These are phyloP conservation scores for Trachelus tabidus DNA, from an alignment of 2,888 invertebrate species.

Conservation along the genomic window DNA sequence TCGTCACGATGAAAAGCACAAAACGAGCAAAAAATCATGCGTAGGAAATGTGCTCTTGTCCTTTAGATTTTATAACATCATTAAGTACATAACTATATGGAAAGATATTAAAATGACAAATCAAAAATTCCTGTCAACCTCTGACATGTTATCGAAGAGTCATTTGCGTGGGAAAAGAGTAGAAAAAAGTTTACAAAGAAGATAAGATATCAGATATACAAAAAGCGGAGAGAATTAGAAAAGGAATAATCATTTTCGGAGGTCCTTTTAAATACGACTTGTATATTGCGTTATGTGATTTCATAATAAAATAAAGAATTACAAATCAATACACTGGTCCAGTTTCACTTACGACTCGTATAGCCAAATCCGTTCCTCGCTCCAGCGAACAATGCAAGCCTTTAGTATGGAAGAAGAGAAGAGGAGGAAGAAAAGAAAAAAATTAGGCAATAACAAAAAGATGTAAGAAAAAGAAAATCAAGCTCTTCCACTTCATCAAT, in stretches of 20 bases:
- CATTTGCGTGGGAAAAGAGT: background rate
- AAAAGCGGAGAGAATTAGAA: background rate
- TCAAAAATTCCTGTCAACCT: slow-evolving; percentile 33
- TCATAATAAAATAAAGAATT: slow-evolving; percentile 49
- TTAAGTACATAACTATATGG: slow-evolving; percentile 20
- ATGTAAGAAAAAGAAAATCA: background rate
- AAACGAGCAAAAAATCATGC: slow-evolving; percentile 18
- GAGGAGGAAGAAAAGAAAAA: background rate
- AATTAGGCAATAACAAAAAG: background rate
- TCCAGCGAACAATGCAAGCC: slow-evolving; percentile 12
- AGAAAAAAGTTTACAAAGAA: background rate
- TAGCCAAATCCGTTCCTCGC: background rate
- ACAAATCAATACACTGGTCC: slow-evolving; percentile 13
- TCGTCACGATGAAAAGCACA: slow-evolving; percentile 27
- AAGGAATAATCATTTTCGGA: background rate
- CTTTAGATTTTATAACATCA: slow-evolving; percentile 47
- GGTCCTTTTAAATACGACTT: slow-evolving; percentile 14
- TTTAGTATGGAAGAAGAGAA: background rate
- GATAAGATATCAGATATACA: background rate
- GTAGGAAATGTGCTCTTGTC: background rate
- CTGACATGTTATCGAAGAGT: background rate
- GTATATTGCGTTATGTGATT: slow-evolving; percentile 53
- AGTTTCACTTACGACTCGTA: background rate
- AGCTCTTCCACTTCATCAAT: background rate
- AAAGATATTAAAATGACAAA: slow-evolving; percentile 30